Base-by-base conservation (phyloP, 2,113 vertebrate genomes). In the Elgaria multicarinata region DNA sequence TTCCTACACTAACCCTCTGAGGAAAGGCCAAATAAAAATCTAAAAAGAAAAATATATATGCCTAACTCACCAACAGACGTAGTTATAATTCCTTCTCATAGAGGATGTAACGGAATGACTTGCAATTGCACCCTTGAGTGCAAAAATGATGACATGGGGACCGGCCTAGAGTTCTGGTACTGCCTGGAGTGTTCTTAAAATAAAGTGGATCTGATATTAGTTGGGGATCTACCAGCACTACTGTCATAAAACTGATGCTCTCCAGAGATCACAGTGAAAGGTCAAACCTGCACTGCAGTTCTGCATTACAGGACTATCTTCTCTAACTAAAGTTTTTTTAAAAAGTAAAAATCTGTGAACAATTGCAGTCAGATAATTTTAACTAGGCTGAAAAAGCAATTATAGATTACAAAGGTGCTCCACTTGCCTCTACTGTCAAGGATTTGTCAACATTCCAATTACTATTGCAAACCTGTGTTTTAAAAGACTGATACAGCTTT, bases 381-480 rank as follows among this genome's bases (percentile, higher is more conserved):
- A 92, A 87, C 78, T 89, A 90, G 83, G 80, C 62, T 42, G 75
- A 85, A 85, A 89, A 67, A 78, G 78, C 69, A 90, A 67, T 93
- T 90, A 85, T 20, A 89, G 75, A 36, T 78, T 89, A 78, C 10
- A 89, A 76, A 77, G 74, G 87, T 95, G 92, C 67, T 58, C 12
- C 84, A 58, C 87, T 92, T 85, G 58, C 89, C 80, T 50, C 89
- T 76, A 1, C 2, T 88, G 86, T 44, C 82, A 86, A 92, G 86
- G 44, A 64, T 62, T 88, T 91, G 72, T 93, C 89, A 91, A 80
- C 28, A 92, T 88, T 87, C 93, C 87, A 85, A 89, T 76, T 74
- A 6, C 55, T 91, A 64, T 87, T n/a, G 55, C 64, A 90, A 86
- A 75, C n/a, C 2, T 18, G 46, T 84, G 44, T 76, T 89, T 89